Conservation (phyloP, 64 coral and sea anemone species). For the Hydrozoanthus tunicans region DNA sequence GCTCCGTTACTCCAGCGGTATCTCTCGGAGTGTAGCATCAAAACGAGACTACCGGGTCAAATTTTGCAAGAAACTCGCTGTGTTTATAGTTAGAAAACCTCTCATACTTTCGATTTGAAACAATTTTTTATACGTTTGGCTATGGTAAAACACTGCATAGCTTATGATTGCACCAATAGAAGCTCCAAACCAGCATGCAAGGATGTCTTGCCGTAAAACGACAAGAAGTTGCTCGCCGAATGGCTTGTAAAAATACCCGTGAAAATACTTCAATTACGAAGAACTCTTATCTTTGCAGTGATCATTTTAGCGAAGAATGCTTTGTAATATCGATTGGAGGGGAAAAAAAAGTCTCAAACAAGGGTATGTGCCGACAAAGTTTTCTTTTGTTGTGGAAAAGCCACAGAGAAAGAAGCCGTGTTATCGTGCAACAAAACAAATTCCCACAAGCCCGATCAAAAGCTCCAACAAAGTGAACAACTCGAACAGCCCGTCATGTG, state of each 20-base stretch:
- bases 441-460: background rate
- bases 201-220: constrained; percentile 21
- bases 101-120: background rate
- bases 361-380: constrained; percentile 53
- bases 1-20: no score
- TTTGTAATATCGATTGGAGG: constrained; percentile 34
- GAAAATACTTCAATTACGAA: constrained; percentile 67
- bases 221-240: constrained; percentile 64
- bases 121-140: background rate
- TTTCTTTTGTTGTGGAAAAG: constrained; percentile 46
- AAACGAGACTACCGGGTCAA: background rate
- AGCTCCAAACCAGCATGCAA: constrained; percentile 30
- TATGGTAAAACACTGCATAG: constrained; percentile 66
- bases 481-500: constrained; percentile 14
- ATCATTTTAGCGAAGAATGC: constrained; percentile 25
- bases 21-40: no score
- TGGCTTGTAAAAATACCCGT: constrained; percentile 67
- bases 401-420: constrained; percentile 47
- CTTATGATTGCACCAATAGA: constrained; percentile 57
- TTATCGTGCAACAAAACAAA: constrained; percentile 22
- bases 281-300: constrained; percentile 61
- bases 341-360: constrained; percentile 53
- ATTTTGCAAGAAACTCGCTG: no score
- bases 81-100: no score
- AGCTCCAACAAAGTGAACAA: constrained; percentile 6